Conservation (phyloP, 2,113 vertebrate genomes). For the Aepyceros melampus region DNA sequence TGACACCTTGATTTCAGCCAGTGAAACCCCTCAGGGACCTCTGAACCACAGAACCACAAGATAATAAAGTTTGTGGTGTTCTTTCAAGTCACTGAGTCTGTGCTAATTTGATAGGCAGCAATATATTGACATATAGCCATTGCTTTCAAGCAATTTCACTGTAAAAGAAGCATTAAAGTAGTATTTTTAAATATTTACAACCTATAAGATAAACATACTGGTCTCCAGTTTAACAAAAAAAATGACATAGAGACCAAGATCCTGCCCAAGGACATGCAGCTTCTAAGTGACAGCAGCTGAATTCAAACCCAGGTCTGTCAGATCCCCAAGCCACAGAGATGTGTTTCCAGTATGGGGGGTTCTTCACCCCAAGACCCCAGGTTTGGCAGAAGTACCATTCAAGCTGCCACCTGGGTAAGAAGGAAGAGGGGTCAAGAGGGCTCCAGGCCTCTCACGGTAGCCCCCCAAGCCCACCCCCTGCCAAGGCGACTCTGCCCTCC, state of each 20-base stretch:
- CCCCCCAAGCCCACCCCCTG: rapidly evolving
- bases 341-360: background rate
- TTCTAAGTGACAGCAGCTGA: background rate
- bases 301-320: background rate
- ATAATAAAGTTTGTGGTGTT: background rate
- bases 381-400: background rate
- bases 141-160: background rate
- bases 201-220: background rate
- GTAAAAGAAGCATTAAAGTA: background rate
- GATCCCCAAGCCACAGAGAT: background rate
- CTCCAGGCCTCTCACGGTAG: background rate
- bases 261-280: background rate
- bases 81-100: background rate
- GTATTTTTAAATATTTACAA: background rate
- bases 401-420: no score
- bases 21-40: background rate
- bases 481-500: background rate
- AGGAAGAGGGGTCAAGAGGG: background rate
- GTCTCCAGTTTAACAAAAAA: background rate
- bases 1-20: background rate
- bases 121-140: background rate
- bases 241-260: background rate
- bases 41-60: background rate
- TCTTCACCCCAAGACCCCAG: background rate
- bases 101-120: background rate